These are phyloP conservation scores for Hydrotaea cyrtoneurina DNA, from an alignment of 2,888 invertebrate species.

Conservation along the genomic window DNA sequence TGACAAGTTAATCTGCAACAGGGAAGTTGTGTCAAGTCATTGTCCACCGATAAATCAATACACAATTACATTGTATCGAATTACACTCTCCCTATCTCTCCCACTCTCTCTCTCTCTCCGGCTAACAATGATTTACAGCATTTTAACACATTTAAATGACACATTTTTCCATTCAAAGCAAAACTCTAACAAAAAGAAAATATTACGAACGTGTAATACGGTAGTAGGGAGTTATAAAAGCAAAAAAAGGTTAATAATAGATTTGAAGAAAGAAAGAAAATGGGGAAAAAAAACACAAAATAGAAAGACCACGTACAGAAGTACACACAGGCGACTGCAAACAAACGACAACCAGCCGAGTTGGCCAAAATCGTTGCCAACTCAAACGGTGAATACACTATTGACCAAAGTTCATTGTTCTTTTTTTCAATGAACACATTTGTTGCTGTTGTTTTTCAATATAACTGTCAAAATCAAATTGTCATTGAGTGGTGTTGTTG, in stretches of 20 bases:
- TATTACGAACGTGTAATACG: slow-evolving; percentile 16
- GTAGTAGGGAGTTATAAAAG: slow-evolving; percentile 27
- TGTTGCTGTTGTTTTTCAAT: slow-evolving; percentile 14
- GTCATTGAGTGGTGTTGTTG: slow-evolving; percentile 7
- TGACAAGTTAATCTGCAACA: slow-evolving; percentile 34
- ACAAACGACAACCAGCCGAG: no score
- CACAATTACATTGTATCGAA: slow-evolving; percentile 44
- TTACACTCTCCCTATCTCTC: slow-evolving; percentile 53
- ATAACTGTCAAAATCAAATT: slow-evolving; percentile 32
- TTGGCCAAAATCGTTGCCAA: slow-evolving; percentile 1
- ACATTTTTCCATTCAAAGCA: slow-evolving; percentile 45
- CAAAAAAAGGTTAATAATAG: slow-evolving; percentile 33
- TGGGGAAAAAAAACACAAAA: not conserved
- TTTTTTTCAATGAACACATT: not conserved
- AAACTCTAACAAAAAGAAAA: slow-evolving; percentile 12
- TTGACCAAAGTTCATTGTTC: slow-evolving; percentile 18
- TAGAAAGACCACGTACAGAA: not conserved
- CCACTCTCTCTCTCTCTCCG: no score
- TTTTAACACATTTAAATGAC: slow-evolving; percentile 59
- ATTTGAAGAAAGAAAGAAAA: not conserved
- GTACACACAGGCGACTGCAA: not conserved
- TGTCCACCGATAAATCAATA: not conserved
- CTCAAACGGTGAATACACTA: not conserved
- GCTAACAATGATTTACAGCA: slow-evolving; percentile 54
- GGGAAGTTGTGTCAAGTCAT: slow-evolving; percentile 57